Base-by-base conservation (phyloP, 2,888 invertebrate genomes). In the Peribatodes rhomboidaria region DNA sequence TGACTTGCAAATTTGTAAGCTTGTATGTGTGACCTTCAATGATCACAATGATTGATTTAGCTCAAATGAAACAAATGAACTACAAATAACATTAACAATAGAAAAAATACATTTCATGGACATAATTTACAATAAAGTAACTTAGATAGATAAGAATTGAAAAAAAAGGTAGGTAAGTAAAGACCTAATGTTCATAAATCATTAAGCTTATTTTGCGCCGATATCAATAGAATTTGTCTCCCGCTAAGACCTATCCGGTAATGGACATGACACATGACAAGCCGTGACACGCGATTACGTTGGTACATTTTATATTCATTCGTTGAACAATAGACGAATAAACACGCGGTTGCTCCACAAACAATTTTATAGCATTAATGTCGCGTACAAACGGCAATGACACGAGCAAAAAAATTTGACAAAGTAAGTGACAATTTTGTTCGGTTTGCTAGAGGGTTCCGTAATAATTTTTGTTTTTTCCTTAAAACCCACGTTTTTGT, bases 321-420 rank as follows among this genome's bases (percentile, higher is more conserved):
- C 27, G 13, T 16, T 59, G 42, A 54, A 54, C 54, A 54, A 54
- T 42, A 35, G 33, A 20, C n/a, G 54, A 35, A 53, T 58, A 54
- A 62, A 67, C 67, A 59, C 41, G 60, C 58, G 60, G 58, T 62
- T 47, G 52, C 44, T 62, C 22, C 20, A 55, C 55, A 63, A 67
- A 66, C 66, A 62, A 67, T 66, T 62, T 65, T 66, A 65, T 65
- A 47, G 46, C 59, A 76, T 69, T 61, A 69, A 53, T 66, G 68
- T 72, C 65, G 70, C 70, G 68, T 65, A 65, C 67, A 70, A 69
- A 68, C 62, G 71, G 67, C 75, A 74, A 72, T 68, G 70, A 66
- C 73, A 74, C 67, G 65, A 71, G 68, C 72, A 67, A 61, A 60
- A 59, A 61, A 65, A 57, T 39, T 42, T 7, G 22, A 56, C 56